Evolutionary conservation across 2,113 vertebrate species (phyloP).

Genomic region (Ammodramus savannarum): DNA sequence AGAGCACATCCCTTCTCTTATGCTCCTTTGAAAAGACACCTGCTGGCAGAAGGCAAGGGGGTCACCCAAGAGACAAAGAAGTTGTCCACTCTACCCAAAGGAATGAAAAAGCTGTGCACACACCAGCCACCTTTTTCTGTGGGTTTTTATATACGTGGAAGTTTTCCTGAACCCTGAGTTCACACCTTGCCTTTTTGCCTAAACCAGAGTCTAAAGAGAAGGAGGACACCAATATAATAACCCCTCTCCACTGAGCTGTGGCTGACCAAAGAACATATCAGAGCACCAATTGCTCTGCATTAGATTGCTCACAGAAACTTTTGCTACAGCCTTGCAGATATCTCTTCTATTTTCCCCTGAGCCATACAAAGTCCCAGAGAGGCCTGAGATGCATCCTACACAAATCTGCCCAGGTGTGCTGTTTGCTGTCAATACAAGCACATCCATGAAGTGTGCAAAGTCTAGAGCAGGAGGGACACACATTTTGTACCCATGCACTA

Average conservation of each 20-base stretch:
- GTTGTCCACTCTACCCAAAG: background rate
- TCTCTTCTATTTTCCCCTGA: background rate
- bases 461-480: background rate
- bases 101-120: background rate
- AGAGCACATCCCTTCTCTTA: background rate
- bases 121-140: background rate
- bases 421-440: background rate
- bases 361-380: background rate
- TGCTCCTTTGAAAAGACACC: background rate
- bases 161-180: background rate
- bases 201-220: background rate
- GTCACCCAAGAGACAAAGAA: background rate
- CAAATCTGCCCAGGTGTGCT: background rate
- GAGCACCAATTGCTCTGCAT: background rate
- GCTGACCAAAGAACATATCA: background rate
- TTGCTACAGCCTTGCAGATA: background rate
- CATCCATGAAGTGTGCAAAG: accelerated
- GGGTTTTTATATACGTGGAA: background rate
- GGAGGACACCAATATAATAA: background rate
- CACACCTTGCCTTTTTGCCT: background rate
- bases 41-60: background rate
- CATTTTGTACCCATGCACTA: background rate
- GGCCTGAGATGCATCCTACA: background rate
- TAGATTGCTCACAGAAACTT: background rate
- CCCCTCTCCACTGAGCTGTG: background rate